Evolutionary conservation across 1,140 invertebrate genomes (phyloP).

Genomic region (Dufourea novaeangliae): DNA sequence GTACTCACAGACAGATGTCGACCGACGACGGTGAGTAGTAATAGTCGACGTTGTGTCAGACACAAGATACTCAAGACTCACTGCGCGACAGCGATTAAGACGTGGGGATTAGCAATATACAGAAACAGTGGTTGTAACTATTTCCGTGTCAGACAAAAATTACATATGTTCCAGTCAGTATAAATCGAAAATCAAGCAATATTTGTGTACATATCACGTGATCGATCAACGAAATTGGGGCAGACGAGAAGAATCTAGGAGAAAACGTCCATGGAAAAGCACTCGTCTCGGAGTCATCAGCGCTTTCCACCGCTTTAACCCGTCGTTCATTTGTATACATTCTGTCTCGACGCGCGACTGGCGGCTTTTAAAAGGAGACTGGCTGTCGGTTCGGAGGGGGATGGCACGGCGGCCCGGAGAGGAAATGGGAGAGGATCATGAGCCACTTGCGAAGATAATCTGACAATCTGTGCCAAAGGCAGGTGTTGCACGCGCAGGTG

Average conservation of each 20-base stretch:
- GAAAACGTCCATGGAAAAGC: not conserved
- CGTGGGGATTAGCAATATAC: no score
- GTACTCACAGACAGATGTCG: not conserved
- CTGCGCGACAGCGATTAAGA: no score
- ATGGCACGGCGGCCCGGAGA: not conserved
- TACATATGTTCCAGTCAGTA: no score
- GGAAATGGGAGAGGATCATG: not conserved
- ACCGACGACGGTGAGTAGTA: not conserved
- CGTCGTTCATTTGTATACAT: constrained; percentile 12
- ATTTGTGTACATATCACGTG: no score
- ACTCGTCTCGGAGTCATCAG: not conserved
- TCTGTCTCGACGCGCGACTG: not conserved
- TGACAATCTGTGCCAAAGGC: constrained; percentile 40
- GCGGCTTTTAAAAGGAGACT: not conserved
- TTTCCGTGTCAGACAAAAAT: no score
- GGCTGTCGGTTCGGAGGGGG: not conserved
- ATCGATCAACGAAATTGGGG: no score
- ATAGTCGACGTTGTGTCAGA: not conserved
- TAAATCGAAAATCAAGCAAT: no score
- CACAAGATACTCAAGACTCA: not conserved
- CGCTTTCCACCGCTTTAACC: not conserved
- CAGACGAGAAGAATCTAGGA: not conserved
- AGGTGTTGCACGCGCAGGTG: constrained; percentile 36
- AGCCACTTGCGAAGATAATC: constrained; percentile 43
- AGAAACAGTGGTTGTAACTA: no score